phyloP scores from a whole-genome alignment of 1,140 invertebrate genomes.

The Yoshiicerus persimilis region DNA sequence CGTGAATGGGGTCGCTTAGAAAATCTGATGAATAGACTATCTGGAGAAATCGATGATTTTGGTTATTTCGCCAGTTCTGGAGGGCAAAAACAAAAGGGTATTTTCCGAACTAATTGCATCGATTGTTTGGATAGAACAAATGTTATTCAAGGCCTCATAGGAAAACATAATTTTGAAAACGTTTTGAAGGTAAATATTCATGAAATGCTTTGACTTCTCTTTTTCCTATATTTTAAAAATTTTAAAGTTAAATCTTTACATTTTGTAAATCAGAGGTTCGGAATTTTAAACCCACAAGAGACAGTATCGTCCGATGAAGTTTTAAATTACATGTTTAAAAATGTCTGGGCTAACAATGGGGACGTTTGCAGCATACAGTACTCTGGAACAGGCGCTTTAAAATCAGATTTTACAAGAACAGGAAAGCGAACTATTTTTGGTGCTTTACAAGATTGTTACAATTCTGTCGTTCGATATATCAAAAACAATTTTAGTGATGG shows the following conservation, averaged over 20 bases:
- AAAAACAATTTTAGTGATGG: conserved; percentile 98
- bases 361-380: conserved; percentile 92
- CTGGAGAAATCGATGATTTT: conserved; percentile 82
- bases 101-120: conserved; percentile 98
- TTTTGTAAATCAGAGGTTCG: conserved; percentile 61
- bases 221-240: not conserved
- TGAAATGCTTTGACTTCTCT: too few relatives aligned
- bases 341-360: conserved; percentile 97
- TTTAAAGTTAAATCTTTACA: conserved; percentile 27
- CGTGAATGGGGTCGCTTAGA: conserved; percentile 90
- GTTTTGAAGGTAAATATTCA: conserved; percentile 66
- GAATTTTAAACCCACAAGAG: conserved; percentile 66
- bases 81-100: conserved; percentile 76
- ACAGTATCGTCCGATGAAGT: conserved; percentile 64
- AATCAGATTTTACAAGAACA: conserved; percentile 95
- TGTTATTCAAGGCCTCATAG: conserved; percentile 95
- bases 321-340: conserved; percentile 77
- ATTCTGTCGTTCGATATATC: conserved; percentile 89
- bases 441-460: conserved; percentile 82
- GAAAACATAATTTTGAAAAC: conserved; percentile 71
- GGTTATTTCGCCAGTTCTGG: conserved; percentile 78
- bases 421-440: conserved; percentile 89
- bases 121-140: conserved; percentile 99
- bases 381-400: conserved; percentile 92
- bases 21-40: conserved; percentile 81